These are phyloP conservation scores for Salarias fasciatus DNA, from an alignment of 2,797 vertebrate species.

Conservation along the genomic window DNA sequence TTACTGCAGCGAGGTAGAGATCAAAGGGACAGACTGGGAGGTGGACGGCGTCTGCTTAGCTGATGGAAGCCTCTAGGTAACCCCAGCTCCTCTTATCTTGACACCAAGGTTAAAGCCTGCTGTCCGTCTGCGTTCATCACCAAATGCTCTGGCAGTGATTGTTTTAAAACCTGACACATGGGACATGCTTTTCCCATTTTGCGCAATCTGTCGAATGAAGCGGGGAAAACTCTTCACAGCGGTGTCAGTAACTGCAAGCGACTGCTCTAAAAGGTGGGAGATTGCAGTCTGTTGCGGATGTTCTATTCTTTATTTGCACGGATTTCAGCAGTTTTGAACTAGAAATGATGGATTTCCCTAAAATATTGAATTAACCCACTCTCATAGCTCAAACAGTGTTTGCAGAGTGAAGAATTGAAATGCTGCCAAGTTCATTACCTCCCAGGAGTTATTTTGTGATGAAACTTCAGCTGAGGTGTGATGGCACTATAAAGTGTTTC, in stretches of 20 bases:
- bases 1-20: conserved; percentile 44
- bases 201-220: conserved; percentile 35
- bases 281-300: too few species aligned
- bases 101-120: conserved; percentile 37
- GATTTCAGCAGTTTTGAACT: too few species aligned
- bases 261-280: conserved; percentile 1
- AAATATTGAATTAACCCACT: too few species aligned
- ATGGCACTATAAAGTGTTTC: too few species aligned
- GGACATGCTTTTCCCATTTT: conserved; percentile 19
- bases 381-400: too few species aligned
- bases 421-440: too few species aligned
- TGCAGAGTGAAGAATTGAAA: too few species aligned
- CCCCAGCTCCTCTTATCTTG: conserved; percentile 15
- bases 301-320: too few species aligned
- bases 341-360: too few species aligned
- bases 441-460: too few species aligned
- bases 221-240: conserved; percentile 4
- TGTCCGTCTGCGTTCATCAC: conserved; percentile 23
- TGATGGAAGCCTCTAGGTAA: too few species aligned
- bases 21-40: conserved; percentile 41
- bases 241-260: conserved; percentile 3
- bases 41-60: conserved; percentile 28
- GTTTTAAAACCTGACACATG: conserved; percentile 6
- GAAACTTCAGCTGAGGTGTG: too few species aligned
- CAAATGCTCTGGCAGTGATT: conserved; percentile 7